Percentiles rank a stretch among this genome's conserved stretches.
phyloP scores from a whole-genome alignment of 2,888 invertebrate species.

The Sycophila texana region DNA sequence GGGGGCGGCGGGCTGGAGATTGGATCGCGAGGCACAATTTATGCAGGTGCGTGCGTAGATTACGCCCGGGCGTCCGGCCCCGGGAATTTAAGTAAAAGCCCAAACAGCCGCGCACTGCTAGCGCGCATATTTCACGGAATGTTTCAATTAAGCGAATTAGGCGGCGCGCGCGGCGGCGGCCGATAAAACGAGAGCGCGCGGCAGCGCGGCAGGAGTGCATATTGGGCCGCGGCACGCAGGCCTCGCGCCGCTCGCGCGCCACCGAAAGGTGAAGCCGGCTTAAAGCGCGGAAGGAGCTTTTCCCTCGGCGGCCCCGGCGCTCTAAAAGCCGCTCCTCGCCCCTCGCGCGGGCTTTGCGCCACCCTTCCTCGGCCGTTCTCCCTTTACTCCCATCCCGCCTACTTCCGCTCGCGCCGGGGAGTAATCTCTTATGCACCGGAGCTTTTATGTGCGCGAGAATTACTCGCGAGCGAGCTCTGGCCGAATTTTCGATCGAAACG shows the following conservation, averaged over 20 bases:
- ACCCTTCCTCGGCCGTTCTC: too few relatives aligned
- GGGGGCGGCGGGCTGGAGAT: slow-evolving; percentile 10
- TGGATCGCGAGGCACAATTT: slow-evolving; percentile 36
- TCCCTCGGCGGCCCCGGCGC: not conserved
- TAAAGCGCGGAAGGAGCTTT: not conserved
- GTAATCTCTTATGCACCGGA: too few relatives aligned
- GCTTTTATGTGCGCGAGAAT: too few relatives aligned
- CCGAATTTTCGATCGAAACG: too few relatives aligned
- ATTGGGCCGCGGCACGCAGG: not conserved
- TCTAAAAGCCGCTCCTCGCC: not conserved
- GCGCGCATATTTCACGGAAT: slow-evolving; percentile 38
- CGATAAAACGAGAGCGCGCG: slow-evolving; percentile 1
- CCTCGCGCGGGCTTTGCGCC: not conserved
- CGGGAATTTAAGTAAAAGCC: slow-evolving; percentile 36
- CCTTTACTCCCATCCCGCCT: too few relatives aligned
- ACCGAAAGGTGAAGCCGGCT: too few relatives aligned
- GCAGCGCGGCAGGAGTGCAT: not conserved
- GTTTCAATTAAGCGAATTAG: slow-evolving; percentile 50
- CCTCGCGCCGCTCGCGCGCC: too few relatives aligned
- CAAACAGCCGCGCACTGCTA: not conserved
- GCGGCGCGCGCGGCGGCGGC: not conserved
- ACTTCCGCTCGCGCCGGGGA: too few relatives aligned
- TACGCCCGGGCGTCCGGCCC: slow-evolving; percentile 7
- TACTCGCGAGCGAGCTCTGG: too few relatives aligned
- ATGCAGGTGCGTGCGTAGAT: slow-evolving; percentile 23